These are phyloP conservation scores for Oophaga sylvatica DNA, from an alignment of 2,797 vertebrate genomes.

Conservation along the genomic window DNA sequence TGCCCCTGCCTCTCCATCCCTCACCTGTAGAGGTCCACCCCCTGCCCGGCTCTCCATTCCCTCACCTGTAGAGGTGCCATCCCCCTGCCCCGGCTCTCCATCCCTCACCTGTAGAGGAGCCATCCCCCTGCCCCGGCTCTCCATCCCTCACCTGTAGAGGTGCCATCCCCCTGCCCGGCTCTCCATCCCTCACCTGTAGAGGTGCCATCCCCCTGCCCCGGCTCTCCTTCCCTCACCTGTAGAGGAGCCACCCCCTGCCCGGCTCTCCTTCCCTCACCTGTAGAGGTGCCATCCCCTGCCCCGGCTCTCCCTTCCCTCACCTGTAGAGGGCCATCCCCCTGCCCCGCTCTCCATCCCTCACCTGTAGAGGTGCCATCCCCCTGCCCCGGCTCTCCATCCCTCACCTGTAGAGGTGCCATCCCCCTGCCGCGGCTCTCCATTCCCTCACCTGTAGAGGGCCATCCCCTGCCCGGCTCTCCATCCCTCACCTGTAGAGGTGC, in stretches of 20 bases:
- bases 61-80: not conserved
- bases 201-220: not conserved
- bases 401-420: not conserved
- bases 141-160: no score
- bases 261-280: not conserved
- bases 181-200: not conserved
- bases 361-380: not conserved
- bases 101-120: not conserved
- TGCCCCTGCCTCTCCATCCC: not conserved
- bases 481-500: not conserved
- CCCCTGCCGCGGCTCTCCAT: not conserved
- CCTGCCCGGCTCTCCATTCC: not conserved
- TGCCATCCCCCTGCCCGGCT: not conserved
- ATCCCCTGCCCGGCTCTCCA: not conserved
- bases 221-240: not conserved
- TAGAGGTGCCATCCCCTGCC: not conserved
- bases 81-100: not conserved
- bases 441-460: not conserved
- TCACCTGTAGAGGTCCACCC: not conserved
- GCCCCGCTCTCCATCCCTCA: not conserved
- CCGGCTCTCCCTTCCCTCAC: not conserved
- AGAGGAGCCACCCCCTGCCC: not conserved
- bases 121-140: no score
- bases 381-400: not conserved
- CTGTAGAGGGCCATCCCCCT: not conserved